Evolutionary conservation across 2,113 vertebrate species (phyloP).

Genomic region (Podarcis cretensis): DNA sequence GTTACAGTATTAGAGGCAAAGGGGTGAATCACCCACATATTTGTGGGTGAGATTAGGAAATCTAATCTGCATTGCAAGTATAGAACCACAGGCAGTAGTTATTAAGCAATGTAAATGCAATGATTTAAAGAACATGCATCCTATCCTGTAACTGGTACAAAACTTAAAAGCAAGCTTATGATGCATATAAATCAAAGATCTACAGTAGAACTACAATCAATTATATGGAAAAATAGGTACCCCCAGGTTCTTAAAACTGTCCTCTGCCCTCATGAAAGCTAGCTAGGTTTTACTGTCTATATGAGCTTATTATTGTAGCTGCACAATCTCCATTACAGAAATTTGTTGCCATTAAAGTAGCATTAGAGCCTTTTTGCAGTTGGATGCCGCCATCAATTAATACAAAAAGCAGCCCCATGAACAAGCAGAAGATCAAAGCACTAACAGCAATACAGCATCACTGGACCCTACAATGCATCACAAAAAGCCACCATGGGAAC

Average conservation of each 20-base stretch:
- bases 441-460: background rate
- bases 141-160: background rate
- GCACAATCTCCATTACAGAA: background rate
- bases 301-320: background rate
- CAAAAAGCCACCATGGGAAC: background rate
- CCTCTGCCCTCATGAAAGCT: background rate
- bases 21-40: background rate
- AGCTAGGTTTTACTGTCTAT: constrained; percentile 6
- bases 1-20: background rate
- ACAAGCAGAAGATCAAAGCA: background rate
- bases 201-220: constrained; percentile 6
- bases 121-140: background rate
- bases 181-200: constrained; percentile 9
- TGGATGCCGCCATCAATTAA: constrained; percentile 14
- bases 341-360: constrained; percentile 23
- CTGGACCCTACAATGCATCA: background rate
- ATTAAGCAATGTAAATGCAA: background rate
- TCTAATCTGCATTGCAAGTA: background rate
- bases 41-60: background rate
- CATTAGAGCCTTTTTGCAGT: background rate
- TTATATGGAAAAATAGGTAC: constrained; percentile 26
- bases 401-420: background rate
- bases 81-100: constrained; percentile 7
- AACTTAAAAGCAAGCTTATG: constrained; percentile 31
- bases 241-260: background rate